phyloP scores from a whole-genome alignment of 2,888 invertebrate genomes.

The Apotomis betuletana region DNA sequence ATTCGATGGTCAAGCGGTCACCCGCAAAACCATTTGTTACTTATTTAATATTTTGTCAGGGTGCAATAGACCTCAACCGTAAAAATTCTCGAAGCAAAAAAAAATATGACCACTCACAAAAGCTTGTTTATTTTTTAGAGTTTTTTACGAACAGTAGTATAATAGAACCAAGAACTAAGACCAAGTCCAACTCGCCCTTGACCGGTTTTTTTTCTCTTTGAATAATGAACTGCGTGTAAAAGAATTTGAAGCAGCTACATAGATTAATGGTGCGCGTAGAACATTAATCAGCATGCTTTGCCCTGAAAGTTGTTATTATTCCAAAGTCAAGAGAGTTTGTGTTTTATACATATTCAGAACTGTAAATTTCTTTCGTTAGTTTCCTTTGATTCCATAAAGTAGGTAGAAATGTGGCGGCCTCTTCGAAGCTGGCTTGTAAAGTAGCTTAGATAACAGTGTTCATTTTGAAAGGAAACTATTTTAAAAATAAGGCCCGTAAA shows the following conservation, averaged over 20 bases:
- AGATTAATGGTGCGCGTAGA: slow-evolving; percentile 33
- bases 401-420: not conserved
- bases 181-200: no score
- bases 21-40: no score
- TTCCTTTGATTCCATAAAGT: not conserved
- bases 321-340: not conserved
- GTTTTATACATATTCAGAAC: slow-evolving; percentile 18
- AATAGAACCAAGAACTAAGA: no score
- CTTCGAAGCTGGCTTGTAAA: not conserved
- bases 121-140: no score
- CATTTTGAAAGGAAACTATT: no score
- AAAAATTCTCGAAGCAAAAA: no score
- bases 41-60: no score
- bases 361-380: slow-evolving; percentile 15
- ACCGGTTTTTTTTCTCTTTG: not conserved
- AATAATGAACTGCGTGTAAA: slow-evolving; percentile 23
- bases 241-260: slow-evolving; percentile 23
- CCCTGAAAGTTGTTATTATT: slow-evolving; percentile 17
- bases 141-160: no score
- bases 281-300: slow-evolving; percentile 32
- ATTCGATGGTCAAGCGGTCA: no score
- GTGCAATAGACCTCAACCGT: no score
- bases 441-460: not conserved
- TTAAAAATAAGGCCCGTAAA: no score
- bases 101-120: no score